Percentiles rank a stretch among this genome's conserved stretches.
Evolutionary conservation across 2,797 vertebrate species (phyloP).

Genomic region (Sparus aurata): DNA sequence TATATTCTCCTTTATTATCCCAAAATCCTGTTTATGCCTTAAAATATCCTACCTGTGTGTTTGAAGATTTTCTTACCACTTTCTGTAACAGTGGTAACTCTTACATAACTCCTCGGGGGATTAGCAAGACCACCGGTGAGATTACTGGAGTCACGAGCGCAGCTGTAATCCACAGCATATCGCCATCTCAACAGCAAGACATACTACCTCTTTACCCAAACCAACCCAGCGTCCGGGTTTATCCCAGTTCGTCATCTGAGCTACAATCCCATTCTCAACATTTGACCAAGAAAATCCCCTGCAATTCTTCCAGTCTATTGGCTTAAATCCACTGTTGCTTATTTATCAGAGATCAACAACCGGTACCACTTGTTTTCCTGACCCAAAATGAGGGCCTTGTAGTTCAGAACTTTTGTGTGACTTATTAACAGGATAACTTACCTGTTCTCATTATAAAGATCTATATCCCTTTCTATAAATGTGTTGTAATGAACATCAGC

Average conservation of each 20-base stretch:
- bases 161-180: slow-evolving; percentile 73
- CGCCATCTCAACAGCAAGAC: slow-evolving; percentile 42
- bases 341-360: slow-evolving; percentile 26
- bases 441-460: not conserved
- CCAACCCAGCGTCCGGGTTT: slow-evolving; percentile 8
- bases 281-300: slow-evolving; percentile 32
- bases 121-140: slow-evolving; percentile 68
- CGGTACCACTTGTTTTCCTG: slow-evolving; percentile 30
- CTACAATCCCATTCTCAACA: slow-evolving; percentile 19
- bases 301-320: slow-evolving; percentile 18
- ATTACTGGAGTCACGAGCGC: slow-evolving; percentile 67
- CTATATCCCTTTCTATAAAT: not conserved
- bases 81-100: slow-evolving; percentile 42
- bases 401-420: not conserved
- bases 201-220: slow-evolving; percentile 23
- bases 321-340: slow-evolving; percentile 32
- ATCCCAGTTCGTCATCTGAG: slow-evolving; percentile 33
- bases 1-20: not conserved
- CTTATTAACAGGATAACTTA: not conserved
- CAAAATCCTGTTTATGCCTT: slow-evolving; percentile 9
- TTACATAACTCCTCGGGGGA: slow-evolving; percentile 69
- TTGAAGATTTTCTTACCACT: slow-evolving; percentile 34
- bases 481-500: not conserved
- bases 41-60: slow-evolving; percentile 39
- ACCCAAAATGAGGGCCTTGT: not conserved